Evolutionary conservation across 2,797 vertebrate genomes (phyloP).

Genomic region (Onychomys torridus): DNA sequence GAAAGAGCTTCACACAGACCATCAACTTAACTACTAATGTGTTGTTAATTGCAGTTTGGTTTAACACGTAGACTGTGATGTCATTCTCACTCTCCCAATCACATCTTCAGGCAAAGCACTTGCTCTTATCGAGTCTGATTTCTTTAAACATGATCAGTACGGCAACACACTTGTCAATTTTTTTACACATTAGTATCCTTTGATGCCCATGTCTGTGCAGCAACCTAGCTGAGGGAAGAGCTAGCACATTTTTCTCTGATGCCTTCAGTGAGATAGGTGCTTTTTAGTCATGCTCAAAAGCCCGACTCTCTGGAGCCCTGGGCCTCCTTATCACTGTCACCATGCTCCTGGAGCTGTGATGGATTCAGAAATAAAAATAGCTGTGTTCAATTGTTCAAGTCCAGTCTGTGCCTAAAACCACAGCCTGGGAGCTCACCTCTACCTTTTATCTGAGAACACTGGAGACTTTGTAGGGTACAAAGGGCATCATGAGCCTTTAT

Average conservation of each 20-base stretch:
- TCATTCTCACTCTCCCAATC: background rate
- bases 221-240: background rate
- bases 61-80: background rate
- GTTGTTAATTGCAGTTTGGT: background rate
- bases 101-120: background rate
- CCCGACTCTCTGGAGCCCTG: background rate
- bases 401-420: background rate
- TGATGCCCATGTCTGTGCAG: background rate
- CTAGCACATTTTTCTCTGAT: background rate
- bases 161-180: background rate
- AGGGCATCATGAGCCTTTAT: background rate
- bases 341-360: background rate
- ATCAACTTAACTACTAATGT: background rate
- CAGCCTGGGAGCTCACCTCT: background rate
- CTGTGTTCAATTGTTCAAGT: constrained; percentile 8
- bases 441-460: constrained; percentile 9
- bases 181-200: background rate
- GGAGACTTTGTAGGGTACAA: background rate
- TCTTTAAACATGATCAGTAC: background rate
- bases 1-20: background rate
- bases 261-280: background rate
- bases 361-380: constrained; percentile 12
- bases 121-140: background rate
- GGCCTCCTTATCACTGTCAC: background rate
- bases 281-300: constrained; percentile 55